These are phyloP conservation scores for Gambusia affinis DNA, from an alignment of 2,113 vertebrate genomes.

Conservation along the genomic window DNA sequence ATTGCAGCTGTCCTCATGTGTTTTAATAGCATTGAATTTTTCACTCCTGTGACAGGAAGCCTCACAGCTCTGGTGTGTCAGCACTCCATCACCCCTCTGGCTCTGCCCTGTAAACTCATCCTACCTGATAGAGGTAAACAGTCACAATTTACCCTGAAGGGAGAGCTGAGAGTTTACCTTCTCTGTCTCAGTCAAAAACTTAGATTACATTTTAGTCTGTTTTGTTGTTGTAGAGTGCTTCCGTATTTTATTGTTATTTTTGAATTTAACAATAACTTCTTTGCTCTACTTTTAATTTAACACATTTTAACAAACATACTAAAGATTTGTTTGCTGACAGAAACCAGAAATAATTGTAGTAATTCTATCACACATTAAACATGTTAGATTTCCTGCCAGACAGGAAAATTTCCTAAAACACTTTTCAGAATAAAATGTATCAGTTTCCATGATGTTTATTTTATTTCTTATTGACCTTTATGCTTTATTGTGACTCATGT, in stretches of 20 bases:
- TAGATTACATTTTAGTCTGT: no score
- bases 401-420: background rate
- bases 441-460: background rate
- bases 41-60: slow-evolving; percentile 82
- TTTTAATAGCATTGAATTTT: background rate
- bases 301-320: no score
- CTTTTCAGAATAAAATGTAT: no score
- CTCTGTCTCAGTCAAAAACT: no score
- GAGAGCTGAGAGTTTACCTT: background rate
- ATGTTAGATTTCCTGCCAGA: no score
- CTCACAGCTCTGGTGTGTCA: slow-evolving; percentile 95
- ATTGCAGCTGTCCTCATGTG: background rate
- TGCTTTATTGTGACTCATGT: background rate
- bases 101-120: slow-evolving; percentile 92
- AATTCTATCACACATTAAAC: no score
- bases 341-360: no score
- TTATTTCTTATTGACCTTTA: background rate
- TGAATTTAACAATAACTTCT: no score
- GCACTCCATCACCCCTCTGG: slow-evolving; percentile 94
- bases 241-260: no score
- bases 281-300: no score
- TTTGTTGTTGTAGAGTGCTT: no score
- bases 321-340: no score
- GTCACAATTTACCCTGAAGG: background rate
- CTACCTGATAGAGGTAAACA: slow-evolving; percentile 90